Base-by-base conservation (phyloP, 2,797 vertebrate genomes). In the Tinamus major region DNA sequence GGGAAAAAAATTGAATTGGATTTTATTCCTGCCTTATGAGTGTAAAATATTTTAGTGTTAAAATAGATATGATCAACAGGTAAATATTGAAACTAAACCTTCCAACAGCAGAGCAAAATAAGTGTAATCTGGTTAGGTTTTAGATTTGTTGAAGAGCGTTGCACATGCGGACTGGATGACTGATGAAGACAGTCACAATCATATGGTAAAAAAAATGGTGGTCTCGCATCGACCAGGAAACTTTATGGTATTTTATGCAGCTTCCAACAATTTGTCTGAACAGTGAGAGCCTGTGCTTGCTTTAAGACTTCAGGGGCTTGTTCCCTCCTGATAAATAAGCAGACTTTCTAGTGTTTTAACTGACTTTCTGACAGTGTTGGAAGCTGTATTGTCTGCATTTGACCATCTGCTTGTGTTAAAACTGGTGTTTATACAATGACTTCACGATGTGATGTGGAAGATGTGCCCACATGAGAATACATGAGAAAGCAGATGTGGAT, bases 51-150 rank as follows among this genome's bases (percentile, higher is more conserved):
- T 74, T 82, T 4, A 31, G 5, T 81, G 46, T 76, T 71, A 94
- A 55, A 33, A 14, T 0, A 2, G 31, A 49, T 4, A 0, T 29
- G 42, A 59, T 79, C 23, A 39, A 2, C 42, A 59, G 61, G 7
- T 13, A 37, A 62, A 29, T 79, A 16, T 42, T 80, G 29, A 6
- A 35, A 41, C 18, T 64, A 29, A 49, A 90, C 12, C 24, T 84
- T 70, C 63, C 49, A 74, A 39, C 8, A 44, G 27, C 20, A 70
- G 49, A 85, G 31, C 70, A 82, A 33, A 91, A 15, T 21, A 44
- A 16, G 24, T 49, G 20, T 71, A 10, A 55, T 59, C 26, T 44
- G 18, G 11, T 71, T 56, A 33, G 13, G 5, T 79, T 82, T 71
- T 79, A n/a, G 8, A 42, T 10, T 56, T 65, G 48, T 35, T 75